These are phyloP conservation scores for Halictus rubicundus DNA, from an alignment of 1,140 invertebrate species.

Conservation along the genomic window DNA sequence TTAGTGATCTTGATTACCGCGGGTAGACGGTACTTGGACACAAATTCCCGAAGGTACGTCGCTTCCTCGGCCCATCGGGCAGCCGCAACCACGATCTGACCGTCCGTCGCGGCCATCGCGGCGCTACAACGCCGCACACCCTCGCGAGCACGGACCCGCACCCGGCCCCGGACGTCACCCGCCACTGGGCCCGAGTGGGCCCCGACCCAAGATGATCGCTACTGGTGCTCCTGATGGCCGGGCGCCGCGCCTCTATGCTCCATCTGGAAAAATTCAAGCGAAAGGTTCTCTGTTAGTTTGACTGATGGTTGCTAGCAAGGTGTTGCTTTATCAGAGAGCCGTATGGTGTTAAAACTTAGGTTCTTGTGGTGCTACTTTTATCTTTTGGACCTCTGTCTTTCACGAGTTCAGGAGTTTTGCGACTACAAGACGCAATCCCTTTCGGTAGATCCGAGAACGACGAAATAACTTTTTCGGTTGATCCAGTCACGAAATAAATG, in stretches of 20 bases:
- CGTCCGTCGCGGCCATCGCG: constrained; percentile 90
- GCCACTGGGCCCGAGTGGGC: constrained; percentile 37
- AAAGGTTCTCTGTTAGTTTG: too few relatives aligned
- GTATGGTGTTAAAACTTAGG: too few relatives aligned
- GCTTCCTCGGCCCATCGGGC: constrained; percentile 92
- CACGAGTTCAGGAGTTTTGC: too few relatives aligned
- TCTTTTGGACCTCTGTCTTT: too few relatives aligned
- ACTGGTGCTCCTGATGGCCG: constrained; percentile 60
- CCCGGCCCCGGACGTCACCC: constrained; percentile 2
- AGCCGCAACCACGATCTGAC: constrained; percentile 90
- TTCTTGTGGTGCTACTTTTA: too few relatives aligned
- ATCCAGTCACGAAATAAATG: too few relatives aligned
- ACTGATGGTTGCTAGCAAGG: background rate
- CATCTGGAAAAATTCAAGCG: constrained; percentile 52
- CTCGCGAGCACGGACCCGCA: constrained; percentile 31
- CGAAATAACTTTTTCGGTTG: too few relatives aligned
- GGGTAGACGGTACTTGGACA: constrained; percentile 89
- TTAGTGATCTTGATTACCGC: constrained; percentile 94
- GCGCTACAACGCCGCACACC: constrained; percentile 42
- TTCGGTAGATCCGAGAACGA: too few relatives aligned
- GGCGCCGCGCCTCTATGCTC: constrained; percentile 52
- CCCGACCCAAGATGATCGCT: constrained; percentile 35
- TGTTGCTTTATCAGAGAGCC: too few relatives aligned
- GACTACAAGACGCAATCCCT: too few relatives aligned
- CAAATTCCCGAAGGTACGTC: constrained; percentile 89